Conservation (phyloP, 2,888 invertebrate species). For the Hyalella azteca region DNA sequence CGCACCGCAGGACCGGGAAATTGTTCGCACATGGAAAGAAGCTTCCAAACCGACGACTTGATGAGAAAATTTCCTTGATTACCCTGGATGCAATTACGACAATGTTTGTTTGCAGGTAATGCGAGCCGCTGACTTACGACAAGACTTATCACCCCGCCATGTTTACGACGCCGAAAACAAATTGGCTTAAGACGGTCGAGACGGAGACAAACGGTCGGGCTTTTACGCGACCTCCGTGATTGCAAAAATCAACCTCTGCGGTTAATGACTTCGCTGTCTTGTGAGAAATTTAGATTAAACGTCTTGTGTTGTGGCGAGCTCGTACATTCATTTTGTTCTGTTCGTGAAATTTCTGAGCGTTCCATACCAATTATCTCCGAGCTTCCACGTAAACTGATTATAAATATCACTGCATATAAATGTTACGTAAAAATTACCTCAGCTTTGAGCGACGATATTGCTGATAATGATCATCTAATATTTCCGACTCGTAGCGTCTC, state of each 20-base stretch:
- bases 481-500: no score
- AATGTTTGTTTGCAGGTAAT: slow-evolving; percentile 29
- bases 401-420: no score
- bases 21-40: not conserved
- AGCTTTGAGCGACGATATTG: no score
- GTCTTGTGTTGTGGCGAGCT: no score
- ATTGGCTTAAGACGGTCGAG: slow-evolving; percentile 11
- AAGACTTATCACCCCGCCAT: slow-evolving; percentile 5
- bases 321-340: no score
- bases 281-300: no score
- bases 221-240: not conserved
- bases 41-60: not conserved
- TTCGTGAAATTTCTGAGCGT: no score
- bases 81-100: not conserved
- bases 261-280: no score
- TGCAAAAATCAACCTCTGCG: not conserved
- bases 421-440: no score
- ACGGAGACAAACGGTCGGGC: slow-evolving; percentile 11
- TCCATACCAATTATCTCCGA: no score
- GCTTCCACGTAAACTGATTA: no score
- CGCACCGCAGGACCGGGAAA: not conserved
- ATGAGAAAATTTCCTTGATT: slow-evolving; percentile 18
- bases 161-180: slow-evolving; percentile 27
- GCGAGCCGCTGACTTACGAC: not conserved
- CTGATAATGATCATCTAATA: no score